These are phyloP conservation scores for Melanitta fusca DNA, from an alignment of 2,797 vertebrate genomes.

Conservation along the genomic window DNA sequence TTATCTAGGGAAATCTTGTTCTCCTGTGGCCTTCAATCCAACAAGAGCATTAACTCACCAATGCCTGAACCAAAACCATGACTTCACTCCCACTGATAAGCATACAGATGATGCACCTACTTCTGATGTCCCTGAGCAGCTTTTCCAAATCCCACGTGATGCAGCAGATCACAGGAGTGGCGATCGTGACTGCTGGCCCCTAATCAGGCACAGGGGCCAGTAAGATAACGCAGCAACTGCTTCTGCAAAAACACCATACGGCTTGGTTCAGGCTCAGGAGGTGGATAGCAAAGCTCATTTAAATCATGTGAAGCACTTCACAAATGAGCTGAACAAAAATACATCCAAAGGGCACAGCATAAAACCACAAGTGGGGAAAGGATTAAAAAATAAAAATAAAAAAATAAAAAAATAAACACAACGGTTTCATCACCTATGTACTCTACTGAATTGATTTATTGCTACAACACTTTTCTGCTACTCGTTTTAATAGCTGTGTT, in stretches of 20 bases:
- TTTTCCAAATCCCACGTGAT: neutral
- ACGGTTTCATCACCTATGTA: neutral
- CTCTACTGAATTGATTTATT: neutral
- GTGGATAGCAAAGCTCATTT: neutral
- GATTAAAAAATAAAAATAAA: neutral
- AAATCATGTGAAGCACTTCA: neutral
- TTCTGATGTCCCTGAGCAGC: neutral
- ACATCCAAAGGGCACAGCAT: neutral
- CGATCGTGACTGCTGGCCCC: neutral
- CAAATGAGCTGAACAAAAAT: neutral
- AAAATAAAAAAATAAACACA: fast-evolving
- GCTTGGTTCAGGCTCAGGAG: neutral
- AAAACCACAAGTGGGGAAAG: neutral
- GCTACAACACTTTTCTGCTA: neutral
- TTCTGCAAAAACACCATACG: fast-evolving
- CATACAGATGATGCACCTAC: neutral
- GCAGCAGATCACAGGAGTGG: neutral
- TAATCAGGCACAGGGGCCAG: fast-evolving
- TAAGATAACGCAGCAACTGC: fast-evolving
- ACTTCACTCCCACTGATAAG: neutral
- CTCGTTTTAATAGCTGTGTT: neutral
- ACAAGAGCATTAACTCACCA: slow-evolving; percentile 15
- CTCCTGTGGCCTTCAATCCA: neutral
- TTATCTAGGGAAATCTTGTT: slow-evolving; percentile 36
- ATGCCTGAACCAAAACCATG: neutral